Base-by-base conservation (phyloP, 2,888 invertebrate species). In the Oligia latruncula region DNA sequence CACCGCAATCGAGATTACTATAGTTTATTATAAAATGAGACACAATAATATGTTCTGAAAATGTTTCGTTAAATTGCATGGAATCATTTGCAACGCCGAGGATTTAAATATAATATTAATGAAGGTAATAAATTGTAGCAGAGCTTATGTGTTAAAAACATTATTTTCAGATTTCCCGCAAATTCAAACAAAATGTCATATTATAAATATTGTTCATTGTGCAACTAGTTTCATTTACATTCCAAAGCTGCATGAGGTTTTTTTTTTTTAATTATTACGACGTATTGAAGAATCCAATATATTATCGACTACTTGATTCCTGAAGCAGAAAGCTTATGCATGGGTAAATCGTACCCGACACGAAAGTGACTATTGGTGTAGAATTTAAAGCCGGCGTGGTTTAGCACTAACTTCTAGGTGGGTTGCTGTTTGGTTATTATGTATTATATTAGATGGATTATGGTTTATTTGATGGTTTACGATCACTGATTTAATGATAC, bases 91-190 rank as follows among this genome's bases (percentile, higher is more conserved):
- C 74, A 73, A 46, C 43, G 70, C 58, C 49, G 46, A 85, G 70
- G 9, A 66, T 83, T 72, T 75, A 71, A 84, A 84, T 75, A 72
- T 67, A 71, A 73, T 72, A 76, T 83, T 75, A 80, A 67, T 85
- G 70, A 20, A 49, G 17, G 66, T 17, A 68, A 78, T 85, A 81
- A 81, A 84, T 87, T 70, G 11, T 40, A 29, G 49, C 65, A 20
- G 11, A 58, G 46, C 87, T 43, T 76, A 87, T 68, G 77, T 81
- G 81, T 78, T 78, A 65, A 85, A 78, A 85, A 70, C 67, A 72
- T 77, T 74, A 83, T 74, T 76, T 74, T 74, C 72, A 49, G 79
- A 76, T 71, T 74, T 71, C 72, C 67, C 64, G 52, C 43, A n/a
- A 1, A 52, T 62, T 35, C 20, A 49, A 60, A 65, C 58, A 68